A percentile compares a stretch with the other conserved stretches of the same genome.
Conservation (phyloP, 2,797 vertebrate species). For the Ctenochaetus hawaiiensis region DNA sequence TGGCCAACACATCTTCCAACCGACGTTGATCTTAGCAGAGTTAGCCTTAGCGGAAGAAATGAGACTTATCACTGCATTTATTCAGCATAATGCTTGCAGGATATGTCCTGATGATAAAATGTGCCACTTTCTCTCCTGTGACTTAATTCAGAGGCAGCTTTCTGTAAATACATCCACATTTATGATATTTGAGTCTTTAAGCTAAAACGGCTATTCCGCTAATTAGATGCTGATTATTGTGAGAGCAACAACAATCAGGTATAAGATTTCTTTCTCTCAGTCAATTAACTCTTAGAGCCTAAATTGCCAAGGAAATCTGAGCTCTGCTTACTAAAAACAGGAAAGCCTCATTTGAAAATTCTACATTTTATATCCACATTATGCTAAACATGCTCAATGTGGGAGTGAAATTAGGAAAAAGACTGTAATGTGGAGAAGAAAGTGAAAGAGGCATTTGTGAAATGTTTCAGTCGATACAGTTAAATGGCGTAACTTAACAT, state of each 20-base stretch:
- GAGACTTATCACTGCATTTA: slow-evolving; percentile 47
- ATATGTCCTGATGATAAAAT: slow-evolving; percentile 29
- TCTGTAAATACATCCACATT: slow-evolving; percentile 27
- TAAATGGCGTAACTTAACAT: background rate
- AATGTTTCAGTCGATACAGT: background rate
- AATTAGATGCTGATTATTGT: slow-evolving; percentile 12
- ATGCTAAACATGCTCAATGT: background rate
- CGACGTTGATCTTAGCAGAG: slow-evolving; percentile 33
- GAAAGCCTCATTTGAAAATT: background rate
- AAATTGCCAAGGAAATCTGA: slow-evolving; percentile 13
- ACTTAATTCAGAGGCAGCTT: slow-evolving; percentile 12
- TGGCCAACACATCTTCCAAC: slow-evolving; percentile 1
- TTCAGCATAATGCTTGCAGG: slow-evolving; percentile 31
- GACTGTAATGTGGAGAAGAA: background rate
- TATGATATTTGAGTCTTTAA: slow-evolving; percentile 15
- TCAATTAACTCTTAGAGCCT: slow-evolving; percentile 22
- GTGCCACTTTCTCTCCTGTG: background rate
- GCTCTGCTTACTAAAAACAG: no score
- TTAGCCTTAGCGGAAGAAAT: slow-evolving; percentile 39
- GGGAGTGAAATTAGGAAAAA: background rate
- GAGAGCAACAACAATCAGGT: slow-evolving; percentile 29
- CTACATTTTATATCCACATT: background rate
- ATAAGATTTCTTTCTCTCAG: background rate
- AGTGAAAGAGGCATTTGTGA: background rate
- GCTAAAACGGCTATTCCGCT: slow-evolving; percentile 11